Evolutionary conservation across 2,113 vertebrate species (phyloP), one percentile per base, ranked within the genome.

Genomic region (Myotis lucifugus): DNA sequence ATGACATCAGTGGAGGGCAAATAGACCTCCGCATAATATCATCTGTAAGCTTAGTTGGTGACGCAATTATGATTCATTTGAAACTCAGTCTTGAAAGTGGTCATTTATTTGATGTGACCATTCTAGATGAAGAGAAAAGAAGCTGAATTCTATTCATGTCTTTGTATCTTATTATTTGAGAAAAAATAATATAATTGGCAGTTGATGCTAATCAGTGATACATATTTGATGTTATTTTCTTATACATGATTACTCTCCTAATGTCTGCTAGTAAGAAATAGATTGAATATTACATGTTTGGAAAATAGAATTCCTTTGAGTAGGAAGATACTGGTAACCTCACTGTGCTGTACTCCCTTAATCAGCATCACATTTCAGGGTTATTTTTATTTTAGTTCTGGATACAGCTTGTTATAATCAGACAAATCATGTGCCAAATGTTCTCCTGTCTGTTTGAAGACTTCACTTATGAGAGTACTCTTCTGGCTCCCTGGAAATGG

Each of bases 321-420:
- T 19, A 90, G 81, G 42, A 82, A 48, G 67, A 56, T 73, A 54
- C 15, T 54, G 54, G 13, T 76, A 96, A 56, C 69, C 29, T 74
- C 32, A 78, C 67, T 92, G 6, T 21, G 11, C 42, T 78, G 4
- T 6, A 6, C 37, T 42, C 4, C 40, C 21, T 67, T 77, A 67
- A 76, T 93, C 37, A 76, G 29, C 29, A 67, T 67, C 50, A 54
- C 32, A 72, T 81, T 66, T 86, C n/a, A 48, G 17, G 23, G 42
- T 87, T 79, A 11, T 77, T 96, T 94, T 93, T 76, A 54, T 37
- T 83, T 78, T 78, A 59, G 48, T 52, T 83, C 70, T 93, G 48
- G 19, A 66, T 29, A 50, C 15, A 78, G 54, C 12, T n/a, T 50
- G 4, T 76, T 73, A 18, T 84, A 73, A 78, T 76, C 42, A 96